A percentile compares a stretch with the other conserved stretches of the same genome.
phyloP scores from a whole-genome alignment of 2,113 vertebrate genomes.

The Symphodus melops region DNA sequence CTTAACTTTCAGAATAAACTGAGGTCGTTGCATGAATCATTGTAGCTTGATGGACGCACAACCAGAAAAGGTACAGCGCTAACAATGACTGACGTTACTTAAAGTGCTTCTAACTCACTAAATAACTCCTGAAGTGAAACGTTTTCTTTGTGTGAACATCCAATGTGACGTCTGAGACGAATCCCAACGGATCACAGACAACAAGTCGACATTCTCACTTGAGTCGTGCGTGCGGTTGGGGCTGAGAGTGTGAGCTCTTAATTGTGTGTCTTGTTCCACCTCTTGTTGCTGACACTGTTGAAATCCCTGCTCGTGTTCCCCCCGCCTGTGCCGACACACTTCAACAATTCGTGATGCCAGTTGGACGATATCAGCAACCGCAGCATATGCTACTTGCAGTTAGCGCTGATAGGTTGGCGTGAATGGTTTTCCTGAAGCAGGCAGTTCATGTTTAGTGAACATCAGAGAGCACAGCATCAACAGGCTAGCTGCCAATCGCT shows the following conservation, averaged over 20 bases:
- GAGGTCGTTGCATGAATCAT: not conserved
- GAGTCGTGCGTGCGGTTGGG: not conserved
- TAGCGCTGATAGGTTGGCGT: constrained; percentile 26
- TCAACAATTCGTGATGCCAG: not conserved
- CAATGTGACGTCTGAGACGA: not conserved
- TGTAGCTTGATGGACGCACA: too few relatives aligned
- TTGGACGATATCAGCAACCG: constrained; percentile 19
- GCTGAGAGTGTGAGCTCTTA: not conserved
- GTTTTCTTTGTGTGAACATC: not conserved
- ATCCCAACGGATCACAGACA: not conserved
- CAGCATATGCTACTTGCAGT: constrained; percentile 41
- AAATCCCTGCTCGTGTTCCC: not conserved
- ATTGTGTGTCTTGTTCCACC: not conserved
- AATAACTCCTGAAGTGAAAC: not conserved
- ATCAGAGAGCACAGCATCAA: constrained; percentile 38
- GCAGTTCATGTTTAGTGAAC: constrained; percentile 36
- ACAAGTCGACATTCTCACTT: not conserved
- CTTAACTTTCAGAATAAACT: constrained; percentile 7
- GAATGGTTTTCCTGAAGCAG: constrained; percentile 19
- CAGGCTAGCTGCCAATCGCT: constrained; percentile 34
- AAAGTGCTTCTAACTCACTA: not conserved
- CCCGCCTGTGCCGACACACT: not conserved
- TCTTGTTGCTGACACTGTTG: not conserved
- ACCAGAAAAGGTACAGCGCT: too few relatives aligned
- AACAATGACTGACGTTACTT: too few relatives aligned